Conservation (phyloP, 2,888 invertebrate genomes). For the Silvanus unidentatus region DNA sequence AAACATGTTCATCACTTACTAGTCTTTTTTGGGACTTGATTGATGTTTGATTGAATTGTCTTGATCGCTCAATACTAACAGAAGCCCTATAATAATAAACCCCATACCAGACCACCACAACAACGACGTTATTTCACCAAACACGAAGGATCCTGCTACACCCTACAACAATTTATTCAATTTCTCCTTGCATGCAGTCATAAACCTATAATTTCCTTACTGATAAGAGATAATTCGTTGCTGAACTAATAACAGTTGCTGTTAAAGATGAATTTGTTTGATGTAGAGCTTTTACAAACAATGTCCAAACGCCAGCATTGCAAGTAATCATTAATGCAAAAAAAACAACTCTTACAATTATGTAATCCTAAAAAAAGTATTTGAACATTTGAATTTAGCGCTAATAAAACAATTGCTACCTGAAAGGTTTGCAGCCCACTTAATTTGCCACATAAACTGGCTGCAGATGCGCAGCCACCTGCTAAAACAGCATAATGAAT, state of each 20-base stretch:
- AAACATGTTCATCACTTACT: neutral
- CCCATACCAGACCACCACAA: conserved; percentile 68
- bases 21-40: neutral
- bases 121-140: conserved; percentile 62
- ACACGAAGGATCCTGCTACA: conserved; percentile 61
- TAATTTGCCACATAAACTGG: conserved; percentile 61
- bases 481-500: conserved; percentile 50
- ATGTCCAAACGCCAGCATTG: conserved; percentile 57
- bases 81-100: conserved; percentile 64
- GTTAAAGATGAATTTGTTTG: conserved; percentile 54
- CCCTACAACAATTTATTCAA: conserved; percentile 58
- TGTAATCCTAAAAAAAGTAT: conserved; percentile 35
- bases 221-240: conserved; percentile 59
- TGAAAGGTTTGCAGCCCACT: conserved; percentile 47
- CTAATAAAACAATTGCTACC: conserved; percentile 23
- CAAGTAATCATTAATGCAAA: conserved; percentile 52
- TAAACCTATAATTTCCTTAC: conserved; percentile 51
- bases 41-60: no score
- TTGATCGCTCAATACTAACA: conserved; percentile 52
- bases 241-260: conserved; percentile 59
- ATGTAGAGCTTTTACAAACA: conserved; percentile 59
- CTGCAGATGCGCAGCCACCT: conserved; percentile 57
- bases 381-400: neutral
- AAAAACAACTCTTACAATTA: conserved; percentile 39
- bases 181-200: no score